Evolutionary conservation across 2,797 vertebrate genomes (phyloP).

Genomic region (Alfaro cultratus): DNA sequence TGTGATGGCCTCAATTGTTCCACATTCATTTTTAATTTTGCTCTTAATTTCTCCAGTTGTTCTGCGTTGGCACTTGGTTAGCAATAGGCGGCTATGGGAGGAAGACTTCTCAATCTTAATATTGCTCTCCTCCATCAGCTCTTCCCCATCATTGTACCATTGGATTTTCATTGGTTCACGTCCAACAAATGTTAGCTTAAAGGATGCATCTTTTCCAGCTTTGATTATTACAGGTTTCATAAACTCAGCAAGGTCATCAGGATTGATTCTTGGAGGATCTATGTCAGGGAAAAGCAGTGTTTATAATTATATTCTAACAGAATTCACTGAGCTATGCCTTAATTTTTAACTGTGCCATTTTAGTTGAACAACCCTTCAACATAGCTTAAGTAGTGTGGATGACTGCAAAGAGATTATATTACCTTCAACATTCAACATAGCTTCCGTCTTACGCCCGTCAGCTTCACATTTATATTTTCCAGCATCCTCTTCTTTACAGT

Average conservation of each 20-base stretch:
- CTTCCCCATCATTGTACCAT: conserved; percentile 87
- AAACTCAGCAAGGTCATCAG: conserved; percentile 80
- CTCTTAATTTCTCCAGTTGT: conserved; percentile 86
- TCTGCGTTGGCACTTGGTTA: conserved; percentile 82
- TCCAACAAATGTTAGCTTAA: conserved; percentile 85
- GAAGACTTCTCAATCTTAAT: conserved; percentile 80
- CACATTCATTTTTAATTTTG: conserved; percentile 87
- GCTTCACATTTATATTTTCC: conserved; percentile 88
- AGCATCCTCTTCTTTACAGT: conserved; percentile 80
- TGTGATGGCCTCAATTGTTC: conserved; percentile 79
- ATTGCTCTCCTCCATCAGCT: conserved; percentile 75
- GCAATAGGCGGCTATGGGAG: conserved; percentile 76
- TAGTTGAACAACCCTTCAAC: neutral
- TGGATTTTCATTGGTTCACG: conserved; percentile 82
- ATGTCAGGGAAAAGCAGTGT: neutral
- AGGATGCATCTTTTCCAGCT: conserved; percentile 80
- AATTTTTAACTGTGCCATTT: neutral
- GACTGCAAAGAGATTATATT: conserved; percentile 13
- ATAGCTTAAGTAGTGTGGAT: neutral
- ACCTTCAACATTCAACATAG: conserved; percentile 84
- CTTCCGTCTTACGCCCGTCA: conserved; percentile 87
- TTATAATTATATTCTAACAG: neutral
- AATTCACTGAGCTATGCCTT: neutral
- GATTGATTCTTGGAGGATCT: conserved; percentile 87
- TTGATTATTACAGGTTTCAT: conserved; percentile 83